These are phyloP conservation scores for Cotesia vestalis DNA, from an alignment of 1,140 invertebrate genomes.

Conservation along the genomic window DNA sequence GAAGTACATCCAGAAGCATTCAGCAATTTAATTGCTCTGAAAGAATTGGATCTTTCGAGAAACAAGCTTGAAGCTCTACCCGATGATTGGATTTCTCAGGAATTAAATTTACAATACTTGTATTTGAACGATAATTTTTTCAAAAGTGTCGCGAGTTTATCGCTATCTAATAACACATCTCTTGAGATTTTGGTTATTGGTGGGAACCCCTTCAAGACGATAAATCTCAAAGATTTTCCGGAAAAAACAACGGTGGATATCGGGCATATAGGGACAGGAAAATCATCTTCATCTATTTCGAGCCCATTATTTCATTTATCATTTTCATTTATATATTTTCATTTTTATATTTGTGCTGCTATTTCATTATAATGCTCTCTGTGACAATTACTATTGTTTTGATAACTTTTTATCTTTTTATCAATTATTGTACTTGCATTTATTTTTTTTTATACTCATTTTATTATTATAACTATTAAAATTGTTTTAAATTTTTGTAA, in stretches of 20 bases:
- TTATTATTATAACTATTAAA: too few species aligned
- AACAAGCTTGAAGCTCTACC: not conserved
- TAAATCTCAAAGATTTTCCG: not conserved
- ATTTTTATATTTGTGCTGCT: too few species aligned
- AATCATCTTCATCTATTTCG: slow-evolving; percentile 7
- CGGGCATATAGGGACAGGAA: not conserved
- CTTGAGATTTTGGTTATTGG: slow-evolving; percentile 32
- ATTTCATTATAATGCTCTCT: too few species aligned
- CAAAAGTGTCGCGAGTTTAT: not conserved
- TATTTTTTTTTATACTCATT: too few species aligned
- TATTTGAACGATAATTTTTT: slow-evolving; percentile 17
- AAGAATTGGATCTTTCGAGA: not conserved
- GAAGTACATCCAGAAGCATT: not conserved
- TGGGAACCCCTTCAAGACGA: slow-evolving; percentile 32
- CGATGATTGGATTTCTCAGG: not conserved
- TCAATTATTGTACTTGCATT: too few species aligned
- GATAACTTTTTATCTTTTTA: too few species aligned
- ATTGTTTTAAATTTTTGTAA: too few species aligned
- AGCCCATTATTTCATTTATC: too few species aligned
- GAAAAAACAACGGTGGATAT: not conserved
- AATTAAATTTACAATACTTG: not conserved
- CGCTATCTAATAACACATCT: slow-evolving; percentile 25
- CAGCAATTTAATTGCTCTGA: not conserved
- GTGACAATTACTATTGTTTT: too few species aligned
- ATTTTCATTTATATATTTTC: too few species aligned